Evolutionary conservation across 2,797 vertebrate genomes (phyloP).

Genomic region (Esox masquinongy): DNA sequence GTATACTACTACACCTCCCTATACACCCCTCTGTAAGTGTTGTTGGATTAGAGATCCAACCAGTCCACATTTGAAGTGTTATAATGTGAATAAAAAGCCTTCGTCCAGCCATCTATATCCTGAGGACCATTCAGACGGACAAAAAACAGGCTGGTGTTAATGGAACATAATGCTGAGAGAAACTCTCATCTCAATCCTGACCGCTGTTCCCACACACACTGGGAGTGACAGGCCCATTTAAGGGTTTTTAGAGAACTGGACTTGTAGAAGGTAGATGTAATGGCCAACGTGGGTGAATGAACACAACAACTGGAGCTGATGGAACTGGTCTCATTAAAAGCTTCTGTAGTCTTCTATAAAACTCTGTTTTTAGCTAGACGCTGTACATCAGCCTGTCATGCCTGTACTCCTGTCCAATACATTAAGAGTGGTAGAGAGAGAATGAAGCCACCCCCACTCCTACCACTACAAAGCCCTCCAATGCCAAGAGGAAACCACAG

Average conservation of each 20-base stretch:
- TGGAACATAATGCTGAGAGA: constrained; percentile 16
- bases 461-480: no score
- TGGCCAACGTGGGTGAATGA: background rate
- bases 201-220: constrained; percentile 7
- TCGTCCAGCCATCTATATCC: constrained; percentile 17
- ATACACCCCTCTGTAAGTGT: background rate
- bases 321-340: background rate
- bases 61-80: background rate
- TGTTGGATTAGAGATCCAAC: background rate
- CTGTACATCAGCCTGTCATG: background rate
- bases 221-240: background rate
- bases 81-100: background rate
- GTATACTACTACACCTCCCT: no score
- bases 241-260: background rate
- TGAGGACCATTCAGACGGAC: background rate
- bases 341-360: background rate
- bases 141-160: constrained; percentile 13
- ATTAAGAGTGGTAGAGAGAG: no score
- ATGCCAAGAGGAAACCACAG: no score
- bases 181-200: constrained; percentile 21
- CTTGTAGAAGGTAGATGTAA: background rate
- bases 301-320: no score
- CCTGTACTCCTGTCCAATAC: background rate
- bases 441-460: no score
- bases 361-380: background rate